Percentiles rank a stretch among this genome's conserved stretches.
Conservation (phyloP, 2,113 vertebrate species). For the Petroica traversi region DNA sequence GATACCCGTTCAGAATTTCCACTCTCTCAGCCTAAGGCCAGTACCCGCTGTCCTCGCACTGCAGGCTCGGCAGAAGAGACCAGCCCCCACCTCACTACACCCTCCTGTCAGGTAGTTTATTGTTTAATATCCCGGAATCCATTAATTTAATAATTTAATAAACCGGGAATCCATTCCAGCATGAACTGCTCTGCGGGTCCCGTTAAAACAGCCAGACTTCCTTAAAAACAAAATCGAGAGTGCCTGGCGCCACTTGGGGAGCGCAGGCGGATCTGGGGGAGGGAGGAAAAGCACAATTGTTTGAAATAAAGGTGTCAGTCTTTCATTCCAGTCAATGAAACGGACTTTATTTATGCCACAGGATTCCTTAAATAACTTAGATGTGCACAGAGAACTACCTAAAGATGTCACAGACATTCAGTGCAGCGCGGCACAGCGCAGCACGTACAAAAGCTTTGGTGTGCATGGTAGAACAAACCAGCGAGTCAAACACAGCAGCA, state of each 20-base stretch:
- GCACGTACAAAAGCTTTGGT: slow-evolving; percentile 60
- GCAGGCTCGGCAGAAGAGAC: neutral
- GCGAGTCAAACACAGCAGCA: slow-evolving; percentile 30
- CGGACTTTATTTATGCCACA: slow-evolving; percentile 72
- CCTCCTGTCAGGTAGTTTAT: neutral
- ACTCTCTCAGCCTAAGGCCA: no score
- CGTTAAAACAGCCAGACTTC: no score
- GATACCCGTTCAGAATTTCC: neutral
- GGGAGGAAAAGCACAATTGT: neutral
- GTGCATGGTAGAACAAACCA: slow-evolving; percentile 11
- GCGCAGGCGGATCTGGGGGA: accelerated
- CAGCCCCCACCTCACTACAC: neutral
- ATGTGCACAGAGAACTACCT: slow-evolving; percentile 18
- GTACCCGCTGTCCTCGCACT: neutral
- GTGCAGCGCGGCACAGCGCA: neutral
- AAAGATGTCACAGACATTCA: neutral
- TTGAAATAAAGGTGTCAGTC: neutral
- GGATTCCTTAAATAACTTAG: slow-evolving; percentile 29
- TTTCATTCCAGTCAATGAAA: slow-evolving; percentile 13
- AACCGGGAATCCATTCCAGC: neutral
- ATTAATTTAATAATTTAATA: no score
- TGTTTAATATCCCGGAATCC: neutral
- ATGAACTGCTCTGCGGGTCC: neutral
- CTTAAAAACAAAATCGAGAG: neutral
- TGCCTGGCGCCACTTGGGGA: neutral